phyloP scores from a whole-genome alignment of 2,888 invertebrate species.

The Nebria brevicollis region DNA sequence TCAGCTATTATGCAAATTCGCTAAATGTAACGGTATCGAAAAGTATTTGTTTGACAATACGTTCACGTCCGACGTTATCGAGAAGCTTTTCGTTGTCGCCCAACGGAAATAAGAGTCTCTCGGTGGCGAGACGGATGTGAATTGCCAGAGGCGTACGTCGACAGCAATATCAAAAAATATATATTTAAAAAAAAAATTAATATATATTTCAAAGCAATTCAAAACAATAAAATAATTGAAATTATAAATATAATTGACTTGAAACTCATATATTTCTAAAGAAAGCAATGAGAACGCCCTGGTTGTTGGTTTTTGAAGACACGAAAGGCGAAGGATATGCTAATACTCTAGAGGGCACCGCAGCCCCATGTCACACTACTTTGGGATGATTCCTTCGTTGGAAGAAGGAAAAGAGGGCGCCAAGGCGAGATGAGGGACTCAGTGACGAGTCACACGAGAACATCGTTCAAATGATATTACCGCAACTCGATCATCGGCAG shows the following conservation, averaged over 20 bases:
- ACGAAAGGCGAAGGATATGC: background rate
- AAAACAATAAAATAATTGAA: no score
- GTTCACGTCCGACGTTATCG: constrained; percentile 58
- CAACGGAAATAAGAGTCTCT: constrained; percentile 15
- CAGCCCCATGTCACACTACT: background rate
- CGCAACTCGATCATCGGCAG: constrained; percentile 55
- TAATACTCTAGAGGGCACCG: background rate
- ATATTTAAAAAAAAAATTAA: no score
- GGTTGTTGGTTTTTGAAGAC: background rate
- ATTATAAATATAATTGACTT: background rate
- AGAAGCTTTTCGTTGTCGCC: constrained; percentile 23
- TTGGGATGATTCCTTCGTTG: background rate
- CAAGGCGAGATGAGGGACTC: background rate
- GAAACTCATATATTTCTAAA: background rate
- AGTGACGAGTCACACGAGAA: constrained; percentile 37
- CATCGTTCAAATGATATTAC: constrained; percentile 61
- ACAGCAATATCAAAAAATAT: background rate
- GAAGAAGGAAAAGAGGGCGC: background rate
- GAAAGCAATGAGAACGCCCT: background rate
- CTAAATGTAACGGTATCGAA: constrained; percentile 45
- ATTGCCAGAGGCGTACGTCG: constrained; percentile 22
- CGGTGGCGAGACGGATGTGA: background rate
- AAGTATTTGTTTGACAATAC: constrained; percentile 64
- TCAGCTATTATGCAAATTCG: constrained; percentile 44
- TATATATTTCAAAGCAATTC: no score